A percentile compares a stretch with the other conserved stretches of the same genome.
Evolutionary conservation across 35 echinoderm and acorn worm genomes (phyloP).

Genomic region (Heliocidaris erythrogramma): DNA sequence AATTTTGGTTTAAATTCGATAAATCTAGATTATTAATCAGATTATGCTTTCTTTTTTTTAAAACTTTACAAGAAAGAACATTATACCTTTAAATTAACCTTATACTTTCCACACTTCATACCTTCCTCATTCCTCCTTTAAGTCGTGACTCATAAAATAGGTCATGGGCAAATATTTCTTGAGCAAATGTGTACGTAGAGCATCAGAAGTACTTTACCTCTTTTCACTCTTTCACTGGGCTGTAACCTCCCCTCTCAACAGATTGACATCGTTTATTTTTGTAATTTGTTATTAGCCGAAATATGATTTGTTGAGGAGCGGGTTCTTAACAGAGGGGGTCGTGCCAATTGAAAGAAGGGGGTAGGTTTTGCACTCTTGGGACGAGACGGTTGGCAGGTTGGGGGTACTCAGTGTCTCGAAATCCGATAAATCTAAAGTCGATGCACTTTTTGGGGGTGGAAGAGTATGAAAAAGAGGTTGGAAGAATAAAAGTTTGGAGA

Average conservation of each 20-base stretch:
- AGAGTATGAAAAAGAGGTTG: neutral
- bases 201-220: slow-evolving; percentile 32
- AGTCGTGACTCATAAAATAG: slow-evolving; percentile 41
- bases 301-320: slow-evolving; percentile 25
- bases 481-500: neutral
- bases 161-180: slow-evolving; percentile 49
- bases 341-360: slow-evolving; percentile 13
- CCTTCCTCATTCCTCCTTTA: neutral
- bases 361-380: slow-evolving; percentile 15
- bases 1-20: neutral
- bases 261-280: slow-evolving; percentile 44
- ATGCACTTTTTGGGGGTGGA: slow-evolving; percentile 14
- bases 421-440: slow-evolving; percentile 36
- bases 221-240: neutral
- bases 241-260: slow-evolving; percentile 6
- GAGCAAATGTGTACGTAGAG: slow-evolving; percentile 24
- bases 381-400: neutral
- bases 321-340: slow-evolving; percentile 10
- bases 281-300: slow-evolving; percentile 31
- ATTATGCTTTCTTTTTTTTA: neutral
- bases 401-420: neutral
- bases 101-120: neutral
- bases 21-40: neutral
- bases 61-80: neutral
- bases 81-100: neutral